Evolutionary conservation across 2,113 vertebrate genomes (phyloP), one percentile per base, ranked within the genome.

Genomic region (Apteryx mantelli): DNA sequence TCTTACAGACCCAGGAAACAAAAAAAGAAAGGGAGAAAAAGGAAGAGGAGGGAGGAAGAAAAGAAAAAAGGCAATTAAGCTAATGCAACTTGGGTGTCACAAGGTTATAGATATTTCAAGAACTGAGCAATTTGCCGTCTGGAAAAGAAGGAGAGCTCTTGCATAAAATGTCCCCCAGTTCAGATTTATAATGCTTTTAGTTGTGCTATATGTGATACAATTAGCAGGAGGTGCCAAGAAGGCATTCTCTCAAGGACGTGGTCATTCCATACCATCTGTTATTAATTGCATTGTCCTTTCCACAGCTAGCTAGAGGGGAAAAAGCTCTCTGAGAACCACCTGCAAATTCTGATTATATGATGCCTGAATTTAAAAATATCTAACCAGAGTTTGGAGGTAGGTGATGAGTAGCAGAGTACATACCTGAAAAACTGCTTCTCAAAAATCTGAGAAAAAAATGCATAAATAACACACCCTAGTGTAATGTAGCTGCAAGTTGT

Each of bases 121-220:
- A 99, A 98, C 97, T 95, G 98, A 98, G 98, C 99, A 99, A 99
- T 99, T 99, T 99, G 99, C 98, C 96, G 97, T 99, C 98, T 99
- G 98, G 98, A 98, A 98, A 99, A 98, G 95, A 97, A 98, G 98
- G 98, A 98, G 98, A 98, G 98, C 97, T 98, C 98, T 99, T 98
- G 98, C 99, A 99, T 99, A 99, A 99, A 99, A 98, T 98, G 98
- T 99, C 98, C 98, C 91, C 97, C 97, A 97, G 96, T 98, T 98
- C 97, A 99, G 99, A 99, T 99, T 99, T 99, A 99, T 99, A 98
- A 99, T 98, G 99, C 99, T 99, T 99, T 99, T 99, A 99, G 99
- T 99, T 99, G 98, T 97, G 97, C 99, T 99, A 98, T 99, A 99
- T 98, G 98, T 98, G 98, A 99, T 99, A 99, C 99, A 99, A 99